These are phyloP conservation scores for Bombus soroeensis DNA, from an alignment of 1,140 invertebrate species.

Conservation along the genomic window DNA sequence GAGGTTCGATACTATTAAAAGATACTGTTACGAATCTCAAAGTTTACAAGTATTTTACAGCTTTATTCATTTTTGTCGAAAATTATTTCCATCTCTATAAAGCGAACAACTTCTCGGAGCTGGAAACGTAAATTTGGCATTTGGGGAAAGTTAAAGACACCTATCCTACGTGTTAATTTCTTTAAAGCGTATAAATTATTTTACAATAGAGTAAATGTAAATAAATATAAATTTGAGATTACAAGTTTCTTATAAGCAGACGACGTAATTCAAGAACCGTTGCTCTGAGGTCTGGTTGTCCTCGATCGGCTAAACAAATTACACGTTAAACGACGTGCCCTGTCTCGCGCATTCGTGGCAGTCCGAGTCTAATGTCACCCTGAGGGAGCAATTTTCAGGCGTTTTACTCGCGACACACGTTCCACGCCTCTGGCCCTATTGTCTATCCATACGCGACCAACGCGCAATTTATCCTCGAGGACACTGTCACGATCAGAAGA, in stretches of 20 bases:
- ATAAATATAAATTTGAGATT: background rate
- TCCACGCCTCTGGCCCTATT: conserved; percentile 68
- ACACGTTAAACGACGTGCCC: conserved; percentile 42
- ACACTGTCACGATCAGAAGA: conserved; percentile 43
- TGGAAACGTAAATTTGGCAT: background rate
- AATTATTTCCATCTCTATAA: background rate
- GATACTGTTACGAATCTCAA: background rate
- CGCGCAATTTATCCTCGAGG: conserved; percentile 54
- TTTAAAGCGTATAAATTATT: no score
- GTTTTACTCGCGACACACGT: conserved; percentile 71
- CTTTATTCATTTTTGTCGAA: background rate
- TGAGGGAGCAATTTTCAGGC: conserved; percentile 69
- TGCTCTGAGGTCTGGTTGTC: conserved; percentile 32
- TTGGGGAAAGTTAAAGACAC: no score
- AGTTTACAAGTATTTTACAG: background rate
- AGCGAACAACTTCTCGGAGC: no score
- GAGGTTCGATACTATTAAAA: background rate
- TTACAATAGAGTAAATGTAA: no score
- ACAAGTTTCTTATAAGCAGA: background rate
- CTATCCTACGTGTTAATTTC: no score
- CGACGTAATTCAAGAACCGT: conserved; percentile 31
- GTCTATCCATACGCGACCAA: conserved; percentile 44
- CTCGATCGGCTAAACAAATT: conserved; percentile 65
- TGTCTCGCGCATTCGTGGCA: conserved; percentile 1
- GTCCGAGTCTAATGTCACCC: conserved; percentile 57